Evolutionary conservation across 2,113 vertebrate genomes (phyloP).

Genomic region (Ariopsis seemanni): DNA sequence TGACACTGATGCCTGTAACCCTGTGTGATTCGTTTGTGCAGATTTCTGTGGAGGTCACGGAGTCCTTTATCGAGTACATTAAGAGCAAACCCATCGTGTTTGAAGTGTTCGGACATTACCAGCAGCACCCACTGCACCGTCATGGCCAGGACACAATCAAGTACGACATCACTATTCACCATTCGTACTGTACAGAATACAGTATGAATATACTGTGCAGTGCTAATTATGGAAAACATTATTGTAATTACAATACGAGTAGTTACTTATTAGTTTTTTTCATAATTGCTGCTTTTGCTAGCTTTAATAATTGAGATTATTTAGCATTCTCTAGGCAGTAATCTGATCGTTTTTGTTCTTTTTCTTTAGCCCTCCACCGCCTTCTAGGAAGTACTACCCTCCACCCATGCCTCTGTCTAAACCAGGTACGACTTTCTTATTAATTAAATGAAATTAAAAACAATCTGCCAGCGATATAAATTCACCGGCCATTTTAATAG

Average conservation of each 20-base stretch:
- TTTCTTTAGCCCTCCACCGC: constrained; percentile 81
- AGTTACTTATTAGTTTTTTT: neutral
- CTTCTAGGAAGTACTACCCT: constrained; percentile 89
- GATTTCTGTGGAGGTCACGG: constrained; percentile 95
- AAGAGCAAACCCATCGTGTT: constrained; percentile 96
- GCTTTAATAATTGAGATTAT: neutral
- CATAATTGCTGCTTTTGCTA: neutral
- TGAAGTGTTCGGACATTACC: constrained; percentile 97
- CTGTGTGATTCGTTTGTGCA: constrained; percentile 54
- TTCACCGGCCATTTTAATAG: no score
- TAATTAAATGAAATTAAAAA: neutral
- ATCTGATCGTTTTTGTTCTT: constrained; percentile 38
- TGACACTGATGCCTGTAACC: neutral
- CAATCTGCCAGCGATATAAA: neutral
- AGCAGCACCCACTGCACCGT: constrained; percentile 88
- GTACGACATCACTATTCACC: constrained; percentile 61
- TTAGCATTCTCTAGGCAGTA: neutral
- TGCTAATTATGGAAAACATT: neutral
- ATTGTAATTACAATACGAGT: neutral
- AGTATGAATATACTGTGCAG: no score
- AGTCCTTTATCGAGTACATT: constrained; percentile 96
- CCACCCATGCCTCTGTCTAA: constrained; percentile 97
- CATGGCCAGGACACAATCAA: constrained; percentile 89
- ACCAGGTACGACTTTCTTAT: constrained; percentile 79
- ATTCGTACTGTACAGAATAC: neutral